Conservation (phyloP, 2,113 vertebrate genomes). For the Hemibagrus wyckioides region DNA sequence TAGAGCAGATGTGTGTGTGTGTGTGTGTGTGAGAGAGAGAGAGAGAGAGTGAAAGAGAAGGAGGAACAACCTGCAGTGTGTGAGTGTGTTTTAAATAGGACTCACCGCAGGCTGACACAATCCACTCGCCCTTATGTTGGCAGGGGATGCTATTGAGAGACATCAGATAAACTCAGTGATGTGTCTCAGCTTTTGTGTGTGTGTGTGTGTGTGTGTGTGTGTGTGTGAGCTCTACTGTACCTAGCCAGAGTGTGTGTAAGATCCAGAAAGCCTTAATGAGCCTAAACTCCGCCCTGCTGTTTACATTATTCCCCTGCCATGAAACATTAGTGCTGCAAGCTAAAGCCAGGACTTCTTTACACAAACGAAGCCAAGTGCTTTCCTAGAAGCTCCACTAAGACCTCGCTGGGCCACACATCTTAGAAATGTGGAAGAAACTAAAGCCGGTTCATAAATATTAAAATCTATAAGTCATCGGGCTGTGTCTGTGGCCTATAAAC, state of each 20-base stretch:
- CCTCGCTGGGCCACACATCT: background rate
- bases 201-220: conserved; percentile 12
- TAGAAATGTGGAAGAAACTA: background rate
- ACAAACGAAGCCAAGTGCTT: conserved; percentile 22
- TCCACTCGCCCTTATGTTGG: conserved; percentile 5
- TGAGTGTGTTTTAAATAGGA: conserved; percentile 33
- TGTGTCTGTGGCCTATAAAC: background rate
- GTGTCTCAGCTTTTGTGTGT: conserved; percentile 25
- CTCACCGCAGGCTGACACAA: background rate
- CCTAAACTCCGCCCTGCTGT: conserved; percentile 20
- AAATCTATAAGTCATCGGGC: conserved; percentile 8
- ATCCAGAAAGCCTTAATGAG: conserved; percentile 2
- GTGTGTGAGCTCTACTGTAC: background rate
- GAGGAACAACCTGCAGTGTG: background rate
- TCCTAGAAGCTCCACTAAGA: conserved; percentile 20
- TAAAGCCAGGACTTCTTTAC: conserved; percentile 29
- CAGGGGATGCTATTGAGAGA: conserved; percentile 17
- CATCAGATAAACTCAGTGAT: conserved; percentile 34
- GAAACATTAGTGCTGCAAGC: conserved; percentile 9
- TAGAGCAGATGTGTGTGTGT: background rate
- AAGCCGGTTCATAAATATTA: conserved; percentile 38
- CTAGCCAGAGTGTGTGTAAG: conserved; percentile 5
- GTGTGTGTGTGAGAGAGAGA: background rate
- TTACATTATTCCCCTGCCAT: conserved; percentile 32
- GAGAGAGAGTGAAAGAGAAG: background rate